Evolutionary conservation across 2,797 vertebrate genomes (phyloP).

Genomic region (Poecilia velifera): DNA sequence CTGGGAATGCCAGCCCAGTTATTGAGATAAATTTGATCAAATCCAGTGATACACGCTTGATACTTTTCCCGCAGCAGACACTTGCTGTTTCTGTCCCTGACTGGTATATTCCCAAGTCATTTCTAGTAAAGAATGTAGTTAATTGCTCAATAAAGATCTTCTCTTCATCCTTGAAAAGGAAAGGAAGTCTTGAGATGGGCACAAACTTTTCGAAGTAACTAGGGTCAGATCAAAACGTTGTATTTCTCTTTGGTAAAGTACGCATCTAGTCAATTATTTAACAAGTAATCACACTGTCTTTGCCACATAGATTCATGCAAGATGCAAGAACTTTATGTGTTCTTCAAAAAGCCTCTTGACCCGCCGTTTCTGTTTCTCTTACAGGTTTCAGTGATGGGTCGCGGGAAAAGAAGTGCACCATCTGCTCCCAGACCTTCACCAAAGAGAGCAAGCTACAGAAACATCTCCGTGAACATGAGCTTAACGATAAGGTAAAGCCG

Average conservation of each 20-base stretch:
- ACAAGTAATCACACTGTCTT: neutral
- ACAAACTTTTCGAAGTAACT: neutral
- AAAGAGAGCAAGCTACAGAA: conserved; percentile 94
- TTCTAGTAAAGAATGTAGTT: neutral
- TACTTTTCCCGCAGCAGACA: neutral
- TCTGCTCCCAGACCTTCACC: conserved; percentile 90
- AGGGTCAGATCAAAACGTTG: neutral
- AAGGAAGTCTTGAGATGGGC: neutral
- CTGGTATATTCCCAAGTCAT: neutral
- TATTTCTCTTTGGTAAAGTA: neutral
- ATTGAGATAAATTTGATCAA: neutral
- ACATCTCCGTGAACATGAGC: conserved; percentile 94
- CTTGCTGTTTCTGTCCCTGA: neutral
- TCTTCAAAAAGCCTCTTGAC: neutral
- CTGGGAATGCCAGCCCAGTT: neutral
- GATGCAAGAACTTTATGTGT: conserved; percentile 6
- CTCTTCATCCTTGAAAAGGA: neutral
- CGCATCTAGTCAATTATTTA: neutral
- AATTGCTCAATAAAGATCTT: neutral
- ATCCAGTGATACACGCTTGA: neutral
- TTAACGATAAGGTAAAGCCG: conserved; percentile 90
- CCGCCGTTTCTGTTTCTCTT: conserved; percentile 10
- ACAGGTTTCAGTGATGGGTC: conserved; percentile 83
- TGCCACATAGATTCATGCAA: neutral
- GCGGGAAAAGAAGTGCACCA: conserved; percentile 88